Conservation (phyloP, 2,797 vertebrate genomes). For the Karalla daura region DNA sequence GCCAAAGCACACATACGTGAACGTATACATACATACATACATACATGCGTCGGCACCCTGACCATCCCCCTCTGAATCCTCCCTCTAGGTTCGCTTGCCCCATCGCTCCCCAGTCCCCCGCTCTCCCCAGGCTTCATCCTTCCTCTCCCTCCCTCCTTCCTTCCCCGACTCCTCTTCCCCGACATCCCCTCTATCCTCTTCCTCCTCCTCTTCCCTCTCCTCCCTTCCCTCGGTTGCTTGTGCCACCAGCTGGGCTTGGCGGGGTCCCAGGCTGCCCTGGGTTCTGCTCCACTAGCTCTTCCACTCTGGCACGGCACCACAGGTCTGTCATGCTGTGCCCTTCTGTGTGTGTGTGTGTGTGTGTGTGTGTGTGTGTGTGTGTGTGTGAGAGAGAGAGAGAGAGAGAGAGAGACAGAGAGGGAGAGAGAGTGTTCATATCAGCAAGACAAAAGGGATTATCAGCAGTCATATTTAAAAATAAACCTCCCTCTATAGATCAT, state of each 20-base stretch:
- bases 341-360: slow-evolving; percentile 7
- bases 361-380: background rate
- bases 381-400: background rate
- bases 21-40: slow-evolving; percentile 18
- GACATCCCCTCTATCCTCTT: too few relatives aligned
- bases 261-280: slow-evolving; percentile 64
- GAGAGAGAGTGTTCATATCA: too few relatives aligned
- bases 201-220: slow-evolving; percentile 34
- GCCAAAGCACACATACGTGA: slow-evolving; percentile 10
- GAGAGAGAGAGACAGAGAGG: too few relatives aligned
- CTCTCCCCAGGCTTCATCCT: slow-evolving; percentile 26
- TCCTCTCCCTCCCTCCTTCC: slow-evolving; percentile 10
- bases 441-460: too few relatives aligned
- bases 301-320: slow-evolving; percentile 65
- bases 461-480: too few relatives aligned
- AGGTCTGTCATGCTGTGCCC: slow-evolving; percentile 60
- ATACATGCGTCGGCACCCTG: slow-evolving; percentile 32
- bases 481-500: too few relatives aligned
- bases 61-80: slow-evolving; percentile 31
- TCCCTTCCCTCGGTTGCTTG: slow-evolving; percentile 44
- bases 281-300: slow-evolving; percentile 74
- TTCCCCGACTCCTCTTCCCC: slow-evolving; percentile 16
- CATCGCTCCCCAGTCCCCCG: slow-evolving; percentile 23
- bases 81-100: slow-evolving; percentile 11
- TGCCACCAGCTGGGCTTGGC: slow-evolving; percentile 72